Evolutionary conservation across 2,797 vertebrate species (phyloP).

Genomic region (Sebastes umbrosus): DNA sequence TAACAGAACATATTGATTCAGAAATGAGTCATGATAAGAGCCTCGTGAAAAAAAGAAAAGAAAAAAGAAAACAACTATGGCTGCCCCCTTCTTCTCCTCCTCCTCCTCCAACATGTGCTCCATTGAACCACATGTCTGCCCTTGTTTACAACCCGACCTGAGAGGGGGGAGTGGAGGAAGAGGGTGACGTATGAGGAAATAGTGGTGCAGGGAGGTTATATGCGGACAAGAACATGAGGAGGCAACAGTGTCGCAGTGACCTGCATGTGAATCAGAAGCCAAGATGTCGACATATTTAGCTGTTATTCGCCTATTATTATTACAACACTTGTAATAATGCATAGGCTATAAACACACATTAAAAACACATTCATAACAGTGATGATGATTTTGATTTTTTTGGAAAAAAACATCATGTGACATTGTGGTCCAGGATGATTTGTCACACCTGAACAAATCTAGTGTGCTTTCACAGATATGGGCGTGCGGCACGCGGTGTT

Average conservation of each 20-base stretch:
- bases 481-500: slow-evolving; percentile 53
- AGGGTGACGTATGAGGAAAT: slow-evolving; percentile 70
- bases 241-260: slow-evolving; percentile 75
- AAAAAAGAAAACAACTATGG: neutral
- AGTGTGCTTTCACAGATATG: neutral
- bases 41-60: neutral
- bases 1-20: slow-evolving; percentile 16
- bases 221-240: slow-evolving; percentile 59
- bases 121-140: slow-evolving; percentile 61
- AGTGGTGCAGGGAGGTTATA: slow-evolving; percentile 50
- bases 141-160: slow-evolving; percentile 73
- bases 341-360: neutral
- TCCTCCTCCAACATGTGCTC: slow-evolving; percentile 55
- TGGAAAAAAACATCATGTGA: neutral
- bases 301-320: too few species aligned
- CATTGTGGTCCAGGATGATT: neutral
- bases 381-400: neutral
- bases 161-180: slow-evolving; percentile 18
- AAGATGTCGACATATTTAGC: neutral
- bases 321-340: fast-evolving
- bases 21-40: slow-evolving; percentile 30
- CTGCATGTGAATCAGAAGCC: slow-evolving; percentile 23
- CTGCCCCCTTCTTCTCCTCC: neutral
- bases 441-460: neutral
- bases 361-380: neutral